Evolutionary conservation across 2,888 invertebrate species (phyloP).

Genomic region (Oegoconia quadripuncta): DNA sequence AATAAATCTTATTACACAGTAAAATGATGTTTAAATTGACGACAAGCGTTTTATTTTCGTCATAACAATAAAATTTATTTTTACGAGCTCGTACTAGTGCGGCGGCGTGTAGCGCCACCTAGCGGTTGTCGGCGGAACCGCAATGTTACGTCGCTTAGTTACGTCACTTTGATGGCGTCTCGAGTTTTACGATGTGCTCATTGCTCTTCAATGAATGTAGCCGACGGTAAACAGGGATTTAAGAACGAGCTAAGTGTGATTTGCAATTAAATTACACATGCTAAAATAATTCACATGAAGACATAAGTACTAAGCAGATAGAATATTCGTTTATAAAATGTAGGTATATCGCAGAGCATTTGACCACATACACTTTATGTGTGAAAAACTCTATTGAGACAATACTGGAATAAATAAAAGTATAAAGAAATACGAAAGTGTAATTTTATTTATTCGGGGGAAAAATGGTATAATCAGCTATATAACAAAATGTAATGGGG

Average conservation of each 20-base stretch:
- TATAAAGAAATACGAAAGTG: no score
- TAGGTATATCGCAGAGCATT: no score
- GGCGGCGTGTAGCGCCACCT: constrained; percentile 63
- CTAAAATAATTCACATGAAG: no score
- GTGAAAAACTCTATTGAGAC: no score
- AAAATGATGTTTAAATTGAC: constrained; percentile 79
- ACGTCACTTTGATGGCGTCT: constrained; percentile 52
- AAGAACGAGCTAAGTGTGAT: constrained; percentile 23
- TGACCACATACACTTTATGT: no score
- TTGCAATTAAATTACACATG: no score
- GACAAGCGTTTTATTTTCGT: constrained; percentile 79
- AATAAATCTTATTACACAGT: constrained; percentile 78
- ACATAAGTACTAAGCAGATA: no score
- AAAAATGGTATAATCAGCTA: no score
- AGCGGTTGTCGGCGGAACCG: constrained; percentile 39
- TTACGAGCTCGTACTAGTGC: constrained; percentile 58
- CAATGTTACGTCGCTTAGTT: constrained; percentile 35
- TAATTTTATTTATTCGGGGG: no score
- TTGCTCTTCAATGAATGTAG: constrained; percentile 57
- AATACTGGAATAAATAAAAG: no score
- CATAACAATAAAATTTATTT: constrained; percentile 80
- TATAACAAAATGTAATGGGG: no score
- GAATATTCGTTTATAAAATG: no score
- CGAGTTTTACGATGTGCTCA: constrained; percentile 53
- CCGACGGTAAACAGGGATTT: constrained; percentile 56